Percentiles rank a stretch among this genome's conserved stretches.
Conservation (phyloP, 2,797 vertebrate genomes). For the Leptodactylus fallax region DNA sequence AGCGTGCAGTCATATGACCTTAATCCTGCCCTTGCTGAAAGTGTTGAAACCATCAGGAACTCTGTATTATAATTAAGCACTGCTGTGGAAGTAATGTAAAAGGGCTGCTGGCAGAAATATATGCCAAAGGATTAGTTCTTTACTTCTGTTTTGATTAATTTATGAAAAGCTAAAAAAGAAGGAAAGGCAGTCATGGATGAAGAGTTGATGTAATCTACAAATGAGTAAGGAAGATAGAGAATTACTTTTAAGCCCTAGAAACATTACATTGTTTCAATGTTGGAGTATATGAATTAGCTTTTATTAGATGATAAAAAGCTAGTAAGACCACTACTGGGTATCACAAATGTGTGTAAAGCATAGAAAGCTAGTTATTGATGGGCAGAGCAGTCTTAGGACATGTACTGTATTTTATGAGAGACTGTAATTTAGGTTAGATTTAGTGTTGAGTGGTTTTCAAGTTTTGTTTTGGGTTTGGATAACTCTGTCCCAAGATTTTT, state of each 20-base stretch:
- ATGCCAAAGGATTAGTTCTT: slow-evolving; percentile 62
- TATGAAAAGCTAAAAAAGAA: slow-evolving; percentile 58
- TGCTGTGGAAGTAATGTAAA: slow-evolving; percentile 60
- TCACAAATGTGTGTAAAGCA: slow-evolving; percentile 8
- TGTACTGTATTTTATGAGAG: not conserved
- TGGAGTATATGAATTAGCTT: slow-evolving; percentile 14
- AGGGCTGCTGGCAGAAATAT: slow-evolving; percentile 54
- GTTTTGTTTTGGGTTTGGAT: too few relatives aligned
- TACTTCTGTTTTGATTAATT: slow-evolving; percentile 64
- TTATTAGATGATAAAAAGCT: slow-evolving; percentile 18
- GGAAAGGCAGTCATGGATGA: slow-evolving; percentile 57
- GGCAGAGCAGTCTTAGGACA: too few relatives aligned
- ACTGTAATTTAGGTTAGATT: too few relatives aligned
- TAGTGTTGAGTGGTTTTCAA: too few relatives aligned
- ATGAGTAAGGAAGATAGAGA: slow-evolving; percentile 46
- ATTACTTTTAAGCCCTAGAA: slow-evolving; percentile 32
- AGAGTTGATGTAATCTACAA: slow-evolving; percentile 52
- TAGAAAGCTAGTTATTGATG: not conserved
- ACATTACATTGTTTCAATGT: slow-evolving; percentile 44
- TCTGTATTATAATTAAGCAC: slow-evolving; percentile 40
- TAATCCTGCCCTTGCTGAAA: slow-evolving; percentile 62
- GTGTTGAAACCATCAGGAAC: slow-evolving; percentile 58
- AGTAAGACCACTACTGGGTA: not conserved
- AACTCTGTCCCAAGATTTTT: too few relatives aligned
- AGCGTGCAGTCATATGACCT: slow-evolving; percentile 50